Evolutionary conservation across 2,888 invertebrate species (phyloP).

Genomic region (Clunio marinus): DNA sequence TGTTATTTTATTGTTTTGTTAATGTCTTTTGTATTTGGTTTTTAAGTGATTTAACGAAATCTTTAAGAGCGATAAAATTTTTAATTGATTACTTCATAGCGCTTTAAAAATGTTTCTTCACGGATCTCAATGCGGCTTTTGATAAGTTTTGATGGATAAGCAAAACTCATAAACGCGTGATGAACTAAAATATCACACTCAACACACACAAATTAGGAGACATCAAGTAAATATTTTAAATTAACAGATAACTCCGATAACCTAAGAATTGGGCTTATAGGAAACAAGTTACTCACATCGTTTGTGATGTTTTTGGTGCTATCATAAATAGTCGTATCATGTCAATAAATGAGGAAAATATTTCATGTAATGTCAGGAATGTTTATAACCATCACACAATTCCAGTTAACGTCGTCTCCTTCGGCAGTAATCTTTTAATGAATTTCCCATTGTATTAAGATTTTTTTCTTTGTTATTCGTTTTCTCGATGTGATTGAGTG

Average conservation of each 20-base stretch:
- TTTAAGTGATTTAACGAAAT: neutral
- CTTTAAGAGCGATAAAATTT: too few relatives aligned
- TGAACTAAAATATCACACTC: too few relatives aligned
- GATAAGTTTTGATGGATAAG: too few relatives aligned
- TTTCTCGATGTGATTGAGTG: constrained; percentile 2
- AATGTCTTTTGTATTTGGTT: neutral
- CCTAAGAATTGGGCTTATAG: too few relatives aligned
- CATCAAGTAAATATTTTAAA: too few relatives aligned
- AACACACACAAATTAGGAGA: too few relatives aligned
- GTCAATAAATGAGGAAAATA: constrained; percentile 28
- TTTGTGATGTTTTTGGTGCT: neutral
- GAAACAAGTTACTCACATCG: neutral
- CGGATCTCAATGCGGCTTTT: too few relatives aligned
- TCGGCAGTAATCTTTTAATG: constrained; percentile 19
- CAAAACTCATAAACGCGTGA: too few relatives aligned
- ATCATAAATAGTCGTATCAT: neutral
- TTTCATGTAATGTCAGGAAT: constrained; percentile 17
- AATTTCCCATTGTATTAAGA: constrained; percentile 13
- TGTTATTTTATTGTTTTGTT: too few relatives aligned
- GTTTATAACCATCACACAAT: neutral
- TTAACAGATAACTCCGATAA: too few relatives aligned
- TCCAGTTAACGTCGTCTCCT: neutral
- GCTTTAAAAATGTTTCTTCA: too few relatives aligned
- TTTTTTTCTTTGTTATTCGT: constrained; percentile 19
- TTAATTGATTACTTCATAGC: too few relatives aligned